Conservation (phyloP, 2,888 invertebrate species). For the Coremacera marginata region DNA sequence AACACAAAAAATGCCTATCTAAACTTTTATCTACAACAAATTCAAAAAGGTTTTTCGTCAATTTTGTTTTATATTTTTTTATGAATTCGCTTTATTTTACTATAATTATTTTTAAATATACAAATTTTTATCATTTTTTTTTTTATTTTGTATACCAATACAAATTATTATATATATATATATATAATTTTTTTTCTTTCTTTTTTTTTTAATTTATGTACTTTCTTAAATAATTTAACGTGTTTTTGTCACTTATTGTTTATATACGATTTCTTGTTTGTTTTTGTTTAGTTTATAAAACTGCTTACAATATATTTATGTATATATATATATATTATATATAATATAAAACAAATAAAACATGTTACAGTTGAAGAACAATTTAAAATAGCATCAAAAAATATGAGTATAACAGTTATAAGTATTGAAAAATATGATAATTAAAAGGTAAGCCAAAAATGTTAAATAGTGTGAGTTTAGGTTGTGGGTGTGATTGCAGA, state of each 20-base stretch:
- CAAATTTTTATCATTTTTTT: conserved; percentile 57
- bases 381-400: conserved; percentile 20
- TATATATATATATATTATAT: conserved; percentile 12
- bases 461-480: not conserved
- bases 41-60: conserved; percentile 44
- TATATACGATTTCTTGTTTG: conserved; percentile 35
- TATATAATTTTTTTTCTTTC: conserved; percentile 53
- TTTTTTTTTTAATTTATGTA: conserved; percentile 49
- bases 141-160: conserved; percentile 61
- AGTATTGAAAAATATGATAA: not conserved
- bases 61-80: conserved; percentile 62
- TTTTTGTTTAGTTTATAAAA: conserved; percentile 40
- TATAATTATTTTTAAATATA: conserved; percentile 65
- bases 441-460: not conserved
- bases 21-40: conserved; percentile 17
- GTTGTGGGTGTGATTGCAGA: not conserved
- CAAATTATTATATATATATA: conserved; percentile 56
- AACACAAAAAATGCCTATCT: no score
- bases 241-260: conserved; percentile 59
- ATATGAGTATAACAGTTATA: conserved; percentile 36
- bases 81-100: conserved; percentile 58
- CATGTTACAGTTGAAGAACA: conserved; percentile 18
- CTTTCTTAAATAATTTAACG: conserved; percentile 56
- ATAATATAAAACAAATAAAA: conserved; percentile 37
- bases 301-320: conserved; percentile 35